A percentile compares a stretch with the other conserved stretches of the same genome.
Evolutionary conservation across 2,797 vertebrate genomes (phyloP).

Genomic region (Tinamus major): DNA sequence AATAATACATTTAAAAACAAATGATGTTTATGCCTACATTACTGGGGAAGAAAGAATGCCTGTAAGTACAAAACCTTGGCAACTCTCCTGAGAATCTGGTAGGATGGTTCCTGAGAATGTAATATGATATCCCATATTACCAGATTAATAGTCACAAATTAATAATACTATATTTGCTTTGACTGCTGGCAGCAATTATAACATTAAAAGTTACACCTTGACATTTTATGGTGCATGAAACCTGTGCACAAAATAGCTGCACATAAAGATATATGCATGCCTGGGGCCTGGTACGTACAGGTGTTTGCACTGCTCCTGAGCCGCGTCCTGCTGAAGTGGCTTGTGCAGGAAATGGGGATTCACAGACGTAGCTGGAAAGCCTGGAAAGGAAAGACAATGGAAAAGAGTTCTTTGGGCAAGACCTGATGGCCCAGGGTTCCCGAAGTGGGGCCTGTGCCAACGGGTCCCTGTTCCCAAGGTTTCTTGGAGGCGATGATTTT

Average conservation of each 20-base stretch:
- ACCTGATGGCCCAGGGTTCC: not conserved
- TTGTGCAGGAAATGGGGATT: accelerated
- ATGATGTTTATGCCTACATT: not conserved
- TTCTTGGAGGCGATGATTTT: not conserved
- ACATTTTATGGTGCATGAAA: accelerated
- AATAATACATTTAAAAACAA: not conserved
- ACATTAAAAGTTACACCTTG: not conserved
- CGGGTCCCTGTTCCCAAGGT: no score
- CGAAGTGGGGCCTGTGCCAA: no score
- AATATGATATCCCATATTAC: accelerated
- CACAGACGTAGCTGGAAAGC: accelerated
- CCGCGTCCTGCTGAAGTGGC: accelerated
- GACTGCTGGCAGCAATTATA: not conserved
- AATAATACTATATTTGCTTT: not conserved
- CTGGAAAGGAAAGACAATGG: no score
- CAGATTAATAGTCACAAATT: accelerated
- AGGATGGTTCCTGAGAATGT: accelerated
- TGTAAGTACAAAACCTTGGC: not conserved
- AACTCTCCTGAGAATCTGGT: not conserved
- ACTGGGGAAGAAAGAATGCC: not conserved
- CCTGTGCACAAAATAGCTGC: accelerated
- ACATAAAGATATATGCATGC: accelerated
- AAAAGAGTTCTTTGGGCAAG: not conserved
- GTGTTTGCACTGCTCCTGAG: not conserved
- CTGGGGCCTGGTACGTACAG: not conserved